Conservation (phyloP, 1,140 invertebrate species). For the Camponotus vicinus region DNA sequence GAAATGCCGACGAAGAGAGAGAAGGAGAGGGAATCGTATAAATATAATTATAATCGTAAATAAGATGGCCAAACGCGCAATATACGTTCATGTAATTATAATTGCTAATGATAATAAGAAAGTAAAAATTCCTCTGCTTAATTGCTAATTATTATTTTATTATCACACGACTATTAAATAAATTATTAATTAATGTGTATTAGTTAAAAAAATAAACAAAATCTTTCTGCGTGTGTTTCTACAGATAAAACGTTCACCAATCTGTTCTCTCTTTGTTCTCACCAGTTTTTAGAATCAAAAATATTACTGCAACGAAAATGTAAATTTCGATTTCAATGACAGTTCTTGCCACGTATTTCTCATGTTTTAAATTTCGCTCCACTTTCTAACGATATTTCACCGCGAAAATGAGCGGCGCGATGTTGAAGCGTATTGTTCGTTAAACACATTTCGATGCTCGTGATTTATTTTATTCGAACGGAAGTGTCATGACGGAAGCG, state of each 20-base stretch:
- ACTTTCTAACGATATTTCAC: constrained; percentile 55
- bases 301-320: constrained; percentile 51
- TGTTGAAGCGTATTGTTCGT: constrained; percentile 60
- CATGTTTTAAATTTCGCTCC: constrained; percentile 44
- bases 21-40: neutral
- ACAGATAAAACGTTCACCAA: neutral
- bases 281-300: constrained; percentile 39
- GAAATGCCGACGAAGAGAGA: neutral
- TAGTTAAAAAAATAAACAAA: neutral
- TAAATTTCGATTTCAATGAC: constrained; percentile 47
- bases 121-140: neutral
- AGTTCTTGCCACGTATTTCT: constrained; percentile 18
- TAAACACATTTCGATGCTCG: constrained; percentile 52
- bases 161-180: neutral
- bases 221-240: constrained; percentile 3
- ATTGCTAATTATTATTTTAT: constrained; percentile 7
- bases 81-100: neutral
- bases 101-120: constrained; percentile 22
- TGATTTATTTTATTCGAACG: constrained; percentile 60
- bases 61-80: no score
- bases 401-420: constrained; percentile 52
- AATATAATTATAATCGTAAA: neutral
- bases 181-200: constrained; percentile 5
- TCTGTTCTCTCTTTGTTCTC: neutral
- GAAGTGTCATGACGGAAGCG: constrained; percentile 50